Evolutionary conservation across 2,888 invertebrate genomes (phyloP).

Genomic region (Phlogophora meticulosa): DNA sequence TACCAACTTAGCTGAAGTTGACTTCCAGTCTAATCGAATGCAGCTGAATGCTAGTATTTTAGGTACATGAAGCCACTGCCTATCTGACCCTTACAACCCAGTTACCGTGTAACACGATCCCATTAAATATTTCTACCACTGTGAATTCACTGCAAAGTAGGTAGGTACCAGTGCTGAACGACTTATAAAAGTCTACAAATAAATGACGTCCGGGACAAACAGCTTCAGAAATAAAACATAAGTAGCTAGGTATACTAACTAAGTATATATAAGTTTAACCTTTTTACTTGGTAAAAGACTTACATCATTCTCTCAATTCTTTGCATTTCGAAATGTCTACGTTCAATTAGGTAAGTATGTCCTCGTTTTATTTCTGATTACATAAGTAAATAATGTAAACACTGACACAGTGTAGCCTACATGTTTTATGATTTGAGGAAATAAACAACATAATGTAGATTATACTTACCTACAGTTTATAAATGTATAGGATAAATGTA

Average conservation of each 20-base stretch:
- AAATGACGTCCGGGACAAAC: no score
- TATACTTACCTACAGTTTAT: not conserved
- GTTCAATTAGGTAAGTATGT: constrained; percentile 55
- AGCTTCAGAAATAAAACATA: not conserved
- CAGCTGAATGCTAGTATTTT: no score
- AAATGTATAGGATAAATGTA: not conserved
- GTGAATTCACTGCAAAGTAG: no score
- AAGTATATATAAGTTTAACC: not conserved
- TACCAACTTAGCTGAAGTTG: no score
- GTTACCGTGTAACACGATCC: no score
- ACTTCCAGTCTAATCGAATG: no score
- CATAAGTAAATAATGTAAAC: constrained; percentile 50
- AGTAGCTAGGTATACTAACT: no score
- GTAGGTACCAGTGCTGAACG: no score
- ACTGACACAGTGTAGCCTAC: constrained; percentile 24
- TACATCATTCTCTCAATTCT: constrained; percentile 35
- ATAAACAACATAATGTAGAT: constrained; percentile 29
- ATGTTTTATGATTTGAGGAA: constrained; percentile 40
- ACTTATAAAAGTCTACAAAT: no score
- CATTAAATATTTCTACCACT: no score
- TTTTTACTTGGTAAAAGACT: not conserved
- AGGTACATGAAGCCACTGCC: no score
- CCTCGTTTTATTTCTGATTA: constrained; percentile 58
- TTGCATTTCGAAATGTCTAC: constrained; percentile 37
- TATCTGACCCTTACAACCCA: no score